Evolutionary conservation across 2,113 vertebrate genomes (phyloP).

Genomic region (Casuarius casuarius): DNA sequence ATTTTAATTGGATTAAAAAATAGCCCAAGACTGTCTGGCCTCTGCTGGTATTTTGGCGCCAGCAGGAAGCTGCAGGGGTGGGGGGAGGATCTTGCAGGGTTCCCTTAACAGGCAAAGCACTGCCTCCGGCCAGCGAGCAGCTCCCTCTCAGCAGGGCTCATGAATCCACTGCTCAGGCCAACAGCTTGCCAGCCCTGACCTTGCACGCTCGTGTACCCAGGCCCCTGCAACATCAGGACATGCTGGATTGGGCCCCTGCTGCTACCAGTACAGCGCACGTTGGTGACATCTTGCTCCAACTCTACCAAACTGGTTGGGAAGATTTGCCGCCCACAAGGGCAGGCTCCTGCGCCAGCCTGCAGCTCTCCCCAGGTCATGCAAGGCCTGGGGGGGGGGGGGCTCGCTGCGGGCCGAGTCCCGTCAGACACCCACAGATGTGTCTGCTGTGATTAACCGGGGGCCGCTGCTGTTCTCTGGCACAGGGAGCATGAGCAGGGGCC

Average conservation of each 20-base stretch:
- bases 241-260: background rate
- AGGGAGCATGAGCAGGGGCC: too few relatives aligned
- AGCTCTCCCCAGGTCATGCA: background rate
- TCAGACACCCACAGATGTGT: too few relatives aligned
- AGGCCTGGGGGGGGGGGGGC: background rate
- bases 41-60: background rate
- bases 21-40: fast-evolving
- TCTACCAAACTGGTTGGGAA: background rate
- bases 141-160: too few relatives aligned
- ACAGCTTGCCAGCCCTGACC: background rate
- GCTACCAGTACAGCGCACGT: background rate
- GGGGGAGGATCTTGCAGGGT: background rate
- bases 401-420: too few relatives aligned
- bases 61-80: background rate
- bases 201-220: background rate
- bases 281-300: background rate
- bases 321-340: background rate
- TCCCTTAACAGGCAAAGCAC: background rate
- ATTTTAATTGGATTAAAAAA: background rate
- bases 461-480: too few relatives aligned
- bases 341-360: background rate
- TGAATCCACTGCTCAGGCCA: background rate
- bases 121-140: too few relatives aligned
- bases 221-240: background rate
- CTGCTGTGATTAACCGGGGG: too few relatives aligned